phyloP scores from a whole-genome alignment of 2,888 invertebrate genomes.

The Axea sp. region DNA sequence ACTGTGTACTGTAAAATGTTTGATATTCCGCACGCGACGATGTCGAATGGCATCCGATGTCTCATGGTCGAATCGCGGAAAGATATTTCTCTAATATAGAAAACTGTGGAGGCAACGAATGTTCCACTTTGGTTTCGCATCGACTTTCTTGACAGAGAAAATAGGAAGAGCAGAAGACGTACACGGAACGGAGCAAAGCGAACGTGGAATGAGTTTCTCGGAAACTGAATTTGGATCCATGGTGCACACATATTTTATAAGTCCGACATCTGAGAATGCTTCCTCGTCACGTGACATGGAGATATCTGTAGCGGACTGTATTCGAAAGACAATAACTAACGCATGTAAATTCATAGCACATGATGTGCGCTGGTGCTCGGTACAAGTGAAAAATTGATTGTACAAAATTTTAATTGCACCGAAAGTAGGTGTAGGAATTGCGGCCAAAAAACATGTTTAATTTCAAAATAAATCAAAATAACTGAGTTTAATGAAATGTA shows the following conservation, averaged over 20 bases:
- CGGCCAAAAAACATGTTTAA: too few species aligned
- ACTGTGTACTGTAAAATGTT: conserved; percentile 29
- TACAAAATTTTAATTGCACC: too few species aligned
- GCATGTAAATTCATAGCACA: conserved; percentile 34
- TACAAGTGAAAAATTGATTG: conserved; percentile 1
- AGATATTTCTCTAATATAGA: conserved; percentile 58
- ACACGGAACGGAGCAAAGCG: conserved; percentile 37
- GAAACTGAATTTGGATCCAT: conserved; percentile 43
- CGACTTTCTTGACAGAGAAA: conserved; percentile 49
- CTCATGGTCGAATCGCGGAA: conserved; percentile 56
- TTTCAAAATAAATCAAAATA: too few species aligned
- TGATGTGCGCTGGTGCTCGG: background rate
- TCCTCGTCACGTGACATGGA: conserved; percentile 37
- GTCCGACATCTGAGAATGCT: conserved; percentile 36
- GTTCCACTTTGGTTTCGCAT: conserved; percentile 45
- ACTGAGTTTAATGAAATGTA: too few species aligned
- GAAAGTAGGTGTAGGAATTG: too few species aligned
- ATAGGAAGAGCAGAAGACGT: conserved; percentile 34
- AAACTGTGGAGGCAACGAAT: conserved; percentile 50
- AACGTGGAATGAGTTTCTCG: conserved; percentile 32
- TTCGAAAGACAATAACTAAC: conserved; percentile 19
- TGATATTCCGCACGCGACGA: conserved; percentile 55
- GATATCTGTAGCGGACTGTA: conserved; percentile 4
- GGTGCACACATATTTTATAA: conserved; percentile 53
- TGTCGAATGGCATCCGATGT: conserved; percentile 59